A percentile compares a stretch with the other conserved stretches of the same genome.
Evolutionary conservation across 2,797 vertebrate species (phyloP).

Genomic region (Dendrocincla tyrannina): DNA sequence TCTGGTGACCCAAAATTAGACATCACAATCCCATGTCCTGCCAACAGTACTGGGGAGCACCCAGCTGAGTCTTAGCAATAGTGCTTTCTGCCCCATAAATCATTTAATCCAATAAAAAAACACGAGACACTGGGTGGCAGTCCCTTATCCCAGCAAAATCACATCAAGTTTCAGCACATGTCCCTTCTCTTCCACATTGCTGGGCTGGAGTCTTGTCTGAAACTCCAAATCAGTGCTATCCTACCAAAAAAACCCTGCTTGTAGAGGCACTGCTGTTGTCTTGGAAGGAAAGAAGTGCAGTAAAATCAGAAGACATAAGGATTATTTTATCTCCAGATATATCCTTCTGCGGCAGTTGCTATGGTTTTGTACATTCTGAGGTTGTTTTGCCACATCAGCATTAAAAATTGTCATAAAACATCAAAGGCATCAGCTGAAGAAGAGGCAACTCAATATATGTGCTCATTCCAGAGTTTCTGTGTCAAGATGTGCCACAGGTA

Average conservation of each 20-base stretch:
- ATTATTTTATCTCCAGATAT: neutral
- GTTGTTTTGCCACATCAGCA: slow-evolving; percentile 13
- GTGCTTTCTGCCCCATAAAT: neutral
- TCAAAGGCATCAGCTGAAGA: slow-evolving; percentile 18
- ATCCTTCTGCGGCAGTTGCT: slow-evolving; percentile 1
- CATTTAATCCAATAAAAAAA: neutral
- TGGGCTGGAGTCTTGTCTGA: neutral
- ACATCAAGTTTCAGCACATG: neutral
- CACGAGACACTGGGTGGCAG: neutral
- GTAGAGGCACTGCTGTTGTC: neutral
- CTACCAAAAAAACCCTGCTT: neutral
- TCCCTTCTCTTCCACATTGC: neutral
- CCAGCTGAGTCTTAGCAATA: rapidly evolving
- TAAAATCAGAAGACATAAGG: neutral
- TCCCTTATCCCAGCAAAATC: neutral
- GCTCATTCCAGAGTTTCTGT: neutral
- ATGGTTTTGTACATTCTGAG: slow-evolving; percentile 31
- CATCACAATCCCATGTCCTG: neutral
- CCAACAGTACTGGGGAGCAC: neutral
- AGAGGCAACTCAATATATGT: neutral
- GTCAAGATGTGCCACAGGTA: neutral
- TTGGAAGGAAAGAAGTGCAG: neutral
- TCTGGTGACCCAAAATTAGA: neutral
- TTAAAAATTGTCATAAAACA: neutral
- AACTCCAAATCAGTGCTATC: neutral